Base-by-base conservation (phyloP, 2,113 vertebrate species). In the Cyanocitta stelleri region DNA sequence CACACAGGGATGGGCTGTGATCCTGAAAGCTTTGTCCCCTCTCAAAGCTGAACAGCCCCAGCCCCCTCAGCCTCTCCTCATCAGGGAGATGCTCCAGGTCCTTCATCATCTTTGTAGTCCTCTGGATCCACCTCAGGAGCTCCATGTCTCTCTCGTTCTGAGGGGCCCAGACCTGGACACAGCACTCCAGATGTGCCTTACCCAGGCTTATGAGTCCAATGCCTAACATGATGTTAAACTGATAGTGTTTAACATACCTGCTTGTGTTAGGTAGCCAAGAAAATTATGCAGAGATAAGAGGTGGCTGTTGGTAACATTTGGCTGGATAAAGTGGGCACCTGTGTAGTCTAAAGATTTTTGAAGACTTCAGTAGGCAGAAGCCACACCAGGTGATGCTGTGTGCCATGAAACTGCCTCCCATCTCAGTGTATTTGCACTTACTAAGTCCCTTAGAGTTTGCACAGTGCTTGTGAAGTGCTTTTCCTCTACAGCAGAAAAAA, bases 361-460 rank as follows among this genome's bases (percentile, higher is more conserved):
- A 75, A 52, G 22, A 2, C 4, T 72, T 75, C 68, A 35, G 1
- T 12, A 72, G 2, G 4, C 21, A 62, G 56, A 74, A 75, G 4
- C 3, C 14, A 33, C 3, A 6, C 3, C 22, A 66, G 39, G 54
- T 13, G 33, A 2, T 9, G 27, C 8, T 13, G 5, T 27, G n/a
- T n/a, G 30, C 9, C 37, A 37, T 0, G 0, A 30, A 68, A 24
- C 10, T 33, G 16, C 12, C 7, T 33, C 8, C 6, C 3, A 3
- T 21, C 9, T 49, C 15, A 35, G 4, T 24, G 13, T 4, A 10
- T 63, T 67, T 10, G 17, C 19, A 21, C 12, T 59, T 43, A 15
- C 1, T 6, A 7, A 44, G 10, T 10, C 7, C 16, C 11, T 58
- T 26, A 14, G 8, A 23, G 4, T 54, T 59, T 79, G 17, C 16